phyloP scores from a whole-genome alignment of 53 echinoderm and acorn worm genomes.

The Henricia sp. region DNA sequence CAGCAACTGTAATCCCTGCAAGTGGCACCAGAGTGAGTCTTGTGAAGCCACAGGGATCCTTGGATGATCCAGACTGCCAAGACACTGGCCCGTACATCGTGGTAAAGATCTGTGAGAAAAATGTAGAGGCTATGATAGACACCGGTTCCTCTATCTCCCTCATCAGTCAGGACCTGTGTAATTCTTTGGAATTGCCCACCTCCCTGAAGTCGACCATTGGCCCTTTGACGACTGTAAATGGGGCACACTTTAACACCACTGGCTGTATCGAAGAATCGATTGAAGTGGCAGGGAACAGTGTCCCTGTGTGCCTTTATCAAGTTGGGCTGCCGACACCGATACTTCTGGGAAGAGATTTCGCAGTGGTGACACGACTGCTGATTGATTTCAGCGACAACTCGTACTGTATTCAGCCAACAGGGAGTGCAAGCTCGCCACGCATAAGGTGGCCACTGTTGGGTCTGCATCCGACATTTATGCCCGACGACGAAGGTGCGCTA shows the following conservation, averaged over 20 bases:
- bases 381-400: constrained; percentile 20
- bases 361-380: not conserved
- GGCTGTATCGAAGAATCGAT: not conserved
- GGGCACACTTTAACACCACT: not conserved
- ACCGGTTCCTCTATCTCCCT: not conserved
- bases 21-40: not conserved
- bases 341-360: constrained; percentile 46
- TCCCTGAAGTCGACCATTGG: not conserved
- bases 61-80: not conserved
- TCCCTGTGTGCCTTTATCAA: not conserved
- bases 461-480: too few species aligned
- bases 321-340: constrained; percentile 25
- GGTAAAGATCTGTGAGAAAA: not conserved
- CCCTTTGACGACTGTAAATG: not conserved
- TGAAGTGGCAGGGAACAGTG: constrained; percentile 6
- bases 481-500: too few species aligned
- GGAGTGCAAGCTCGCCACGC: not conserved
- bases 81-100: not conserved
- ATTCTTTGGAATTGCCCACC: not conserved
- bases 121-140: not conserved
- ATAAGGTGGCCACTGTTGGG: constrained; percentile 9
- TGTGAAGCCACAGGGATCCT: not conserved
- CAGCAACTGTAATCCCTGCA: not conserved
- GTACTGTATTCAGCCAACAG: not conserved
- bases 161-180: not conserved